Conservation (phyloP, 2,797 vertebrate species). For the Intellagama lesueurii region DNA sequence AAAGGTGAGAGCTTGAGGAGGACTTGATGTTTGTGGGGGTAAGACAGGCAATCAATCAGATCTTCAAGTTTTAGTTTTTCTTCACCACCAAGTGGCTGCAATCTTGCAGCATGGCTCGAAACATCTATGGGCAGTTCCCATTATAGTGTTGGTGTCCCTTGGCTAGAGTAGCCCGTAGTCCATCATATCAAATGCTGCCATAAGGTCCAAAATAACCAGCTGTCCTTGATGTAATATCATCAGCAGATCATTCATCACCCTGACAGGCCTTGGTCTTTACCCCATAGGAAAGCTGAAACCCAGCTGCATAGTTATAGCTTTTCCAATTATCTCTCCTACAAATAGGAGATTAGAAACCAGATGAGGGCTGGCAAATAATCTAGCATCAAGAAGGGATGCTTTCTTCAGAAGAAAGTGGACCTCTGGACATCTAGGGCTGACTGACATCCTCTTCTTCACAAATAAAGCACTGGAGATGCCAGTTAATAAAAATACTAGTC, state of each 20-base stretch:
- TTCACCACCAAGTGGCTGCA: background rate
- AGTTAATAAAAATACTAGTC: background rate
- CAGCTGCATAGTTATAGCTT: conserved; percentile 6
- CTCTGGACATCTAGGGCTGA: background rate
- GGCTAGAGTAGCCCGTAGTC: conserved; percentile 1
- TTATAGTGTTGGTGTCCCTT: background rate
- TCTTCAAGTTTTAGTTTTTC: background rate
- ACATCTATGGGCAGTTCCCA: background rate
- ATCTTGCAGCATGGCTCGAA: background rate
- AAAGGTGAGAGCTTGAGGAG: background rate
- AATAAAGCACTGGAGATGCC: background rate
- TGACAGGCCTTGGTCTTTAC: conserved; percentile 32
- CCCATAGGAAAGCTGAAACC: conserved; percentile 34
- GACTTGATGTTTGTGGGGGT: background rate
- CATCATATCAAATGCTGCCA: conserved; percentile 30
- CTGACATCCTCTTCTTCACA: background rate
- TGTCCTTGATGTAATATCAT: conserved; percentile 27
- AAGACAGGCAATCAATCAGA: background rate
- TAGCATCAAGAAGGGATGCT: background rate
- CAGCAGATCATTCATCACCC: conserved; percentile 28
- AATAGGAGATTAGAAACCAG: conserved; percentile 23
- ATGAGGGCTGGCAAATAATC: conserved; percentile 7
- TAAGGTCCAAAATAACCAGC: conserved; percentile 33
- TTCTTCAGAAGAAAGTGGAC: background rate
- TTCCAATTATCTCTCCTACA: conserved; percentile 28